phyloP scores from a whole-genome alignment of 2,113 vertebrate genomes.

The Zosterops borbonicus region DNA sequence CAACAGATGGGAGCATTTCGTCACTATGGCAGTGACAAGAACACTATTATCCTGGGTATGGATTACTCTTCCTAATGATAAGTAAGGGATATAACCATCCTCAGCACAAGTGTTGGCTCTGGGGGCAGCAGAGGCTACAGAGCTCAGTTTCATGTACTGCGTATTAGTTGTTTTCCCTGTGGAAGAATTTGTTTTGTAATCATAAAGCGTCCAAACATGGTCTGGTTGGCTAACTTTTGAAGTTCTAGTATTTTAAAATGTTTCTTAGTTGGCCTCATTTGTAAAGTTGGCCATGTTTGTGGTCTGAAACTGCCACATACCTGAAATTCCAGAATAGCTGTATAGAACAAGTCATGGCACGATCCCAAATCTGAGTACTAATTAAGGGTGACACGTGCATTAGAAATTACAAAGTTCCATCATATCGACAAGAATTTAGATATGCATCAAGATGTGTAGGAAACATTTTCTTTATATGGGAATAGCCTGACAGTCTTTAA shows the following conservation, averaged over 20 bases:
- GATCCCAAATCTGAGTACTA: neutral
- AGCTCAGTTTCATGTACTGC: neutral
- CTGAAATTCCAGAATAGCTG: neutral
- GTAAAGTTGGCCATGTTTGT: neutral
- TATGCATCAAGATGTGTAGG: accelerated
- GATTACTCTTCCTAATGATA: neutral
- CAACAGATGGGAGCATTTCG: neutral
- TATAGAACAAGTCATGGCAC: neutral
- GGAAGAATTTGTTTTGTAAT: neutral
- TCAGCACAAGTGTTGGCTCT: neutral
- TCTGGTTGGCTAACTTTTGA: neutral
- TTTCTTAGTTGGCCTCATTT: neutral
- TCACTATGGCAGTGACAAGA: neutral
- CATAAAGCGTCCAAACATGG: neutral
- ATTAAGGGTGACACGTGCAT: neutral
- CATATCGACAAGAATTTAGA: neutral
- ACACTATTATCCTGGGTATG: neutral
- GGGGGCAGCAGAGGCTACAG: neutral
- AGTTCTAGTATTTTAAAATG: neutral
- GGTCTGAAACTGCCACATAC: neutral
- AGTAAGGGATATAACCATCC: neutral
- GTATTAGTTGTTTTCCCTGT: neutral
- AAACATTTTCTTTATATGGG: neutral
- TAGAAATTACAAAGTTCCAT: neutral
- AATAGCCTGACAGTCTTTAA: neutral